A percentile compares a stretch with the other conserved stretches of the same genome.
These are phyloP conservation scores for Macrotis lagotis DNA, from an alignment of 2,113 vertebrate species.

Conservation along the genomic window DNA sequence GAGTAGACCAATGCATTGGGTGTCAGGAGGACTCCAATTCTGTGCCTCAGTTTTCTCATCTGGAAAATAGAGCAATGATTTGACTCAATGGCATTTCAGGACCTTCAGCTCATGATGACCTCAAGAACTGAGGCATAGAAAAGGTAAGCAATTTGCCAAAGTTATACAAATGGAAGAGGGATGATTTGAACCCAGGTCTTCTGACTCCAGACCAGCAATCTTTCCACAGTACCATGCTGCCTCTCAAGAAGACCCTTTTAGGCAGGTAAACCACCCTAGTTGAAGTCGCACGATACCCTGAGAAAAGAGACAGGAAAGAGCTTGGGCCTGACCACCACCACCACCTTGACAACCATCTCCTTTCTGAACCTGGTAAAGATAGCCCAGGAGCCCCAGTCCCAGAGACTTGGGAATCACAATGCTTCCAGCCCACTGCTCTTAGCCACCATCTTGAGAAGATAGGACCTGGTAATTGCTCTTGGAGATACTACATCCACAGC, in stretches of 20 bases:
- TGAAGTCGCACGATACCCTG: not conserved
- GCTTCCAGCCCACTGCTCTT: not conserved
- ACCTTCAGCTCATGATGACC: not conserved
- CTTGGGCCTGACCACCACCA: not conserved
- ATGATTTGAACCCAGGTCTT: not conserved
- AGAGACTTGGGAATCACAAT: not conserved
- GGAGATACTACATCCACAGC: not conserved
- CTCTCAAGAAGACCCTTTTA: not conserved
- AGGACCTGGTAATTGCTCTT: not conserved
- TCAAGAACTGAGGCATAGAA: not conserved
- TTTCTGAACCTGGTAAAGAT: not conserved
- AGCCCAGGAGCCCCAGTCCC: not conserved
- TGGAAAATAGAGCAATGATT: not conserved
- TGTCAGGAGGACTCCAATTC: not conserved
- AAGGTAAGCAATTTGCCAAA: not conserved
- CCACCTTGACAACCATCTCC: not conserved
- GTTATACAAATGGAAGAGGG: not conserved
- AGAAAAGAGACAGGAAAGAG: not conserved
- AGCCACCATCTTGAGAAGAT: not conserved
- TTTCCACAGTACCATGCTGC: not conserved
- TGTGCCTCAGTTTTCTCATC: not conserved
- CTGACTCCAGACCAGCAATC: not conserved
- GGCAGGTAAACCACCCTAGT: not conserved
- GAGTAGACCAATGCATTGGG: not conserved
- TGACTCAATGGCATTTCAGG: not conserved